A percentile compares a stretch with the other conserved stretches of the same genome.
phyloP scores from a whole-genome alignment of 2,797 vertebrate genomes.

The Okamejei kenojei region DNA sequence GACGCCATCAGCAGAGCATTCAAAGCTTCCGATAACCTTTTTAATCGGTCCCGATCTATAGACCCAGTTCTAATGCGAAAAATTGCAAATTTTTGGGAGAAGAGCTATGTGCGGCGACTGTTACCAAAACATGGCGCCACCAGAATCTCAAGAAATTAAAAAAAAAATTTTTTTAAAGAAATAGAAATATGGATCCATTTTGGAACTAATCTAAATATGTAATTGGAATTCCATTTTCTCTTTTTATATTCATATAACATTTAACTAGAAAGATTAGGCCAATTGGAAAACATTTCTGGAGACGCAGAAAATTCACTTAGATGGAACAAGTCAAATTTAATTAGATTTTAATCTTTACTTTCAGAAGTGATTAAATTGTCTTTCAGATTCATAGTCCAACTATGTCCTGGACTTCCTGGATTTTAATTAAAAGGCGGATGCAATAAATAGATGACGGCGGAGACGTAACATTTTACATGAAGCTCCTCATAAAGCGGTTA shows the following conservation, averaged over 20 bases:
- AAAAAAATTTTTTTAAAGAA: no score
- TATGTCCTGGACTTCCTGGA: not conserved
- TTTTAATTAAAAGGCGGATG: not conserved
- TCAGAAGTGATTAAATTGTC: slow-evolving; percentile 7
- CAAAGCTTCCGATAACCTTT: no score
- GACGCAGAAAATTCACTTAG: not conserved
- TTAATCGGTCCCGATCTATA: no score
- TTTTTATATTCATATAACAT: not conserved
- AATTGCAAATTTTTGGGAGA: no score
- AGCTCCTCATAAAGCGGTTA: no score
- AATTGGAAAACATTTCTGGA: not conserved
- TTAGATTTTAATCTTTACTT: slow-evolving; percentile 13
- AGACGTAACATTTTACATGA: no score
- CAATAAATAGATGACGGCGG: no score
- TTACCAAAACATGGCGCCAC: no score
- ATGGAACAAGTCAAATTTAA: not conserved
- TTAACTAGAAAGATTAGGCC: not conserved
- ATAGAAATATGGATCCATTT: slow-evolving; percentile 1
- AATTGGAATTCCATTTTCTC: not conserved
- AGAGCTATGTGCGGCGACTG: no score
- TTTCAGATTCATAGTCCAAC: not conserved
- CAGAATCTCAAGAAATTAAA: no score
- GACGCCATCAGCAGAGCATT: no score
- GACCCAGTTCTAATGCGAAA: no score
- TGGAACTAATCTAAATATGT: slow-evolving; percentile 2